phyloP scores from a whole-genome alignment of 2,888 invertebrate species.

The Cactoblastis cactorum region DNA sequence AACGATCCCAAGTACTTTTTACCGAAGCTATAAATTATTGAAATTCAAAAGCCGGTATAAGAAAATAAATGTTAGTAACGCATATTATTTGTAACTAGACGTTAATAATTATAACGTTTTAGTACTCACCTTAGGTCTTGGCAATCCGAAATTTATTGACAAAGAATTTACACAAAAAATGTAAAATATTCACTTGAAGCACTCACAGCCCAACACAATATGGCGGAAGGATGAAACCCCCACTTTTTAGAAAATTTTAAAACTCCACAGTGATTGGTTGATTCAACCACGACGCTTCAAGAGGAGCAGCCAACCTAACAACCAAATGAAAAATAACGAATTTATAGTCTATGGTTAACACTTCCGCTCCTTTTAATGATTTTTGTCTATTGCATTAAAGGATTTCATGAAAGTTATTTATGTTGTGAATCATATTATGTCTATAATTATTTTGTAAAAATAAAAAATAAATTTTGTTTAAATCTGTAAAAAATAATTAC shows the following conservation, averaged over 20 bases:
- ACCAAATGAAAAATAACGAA: constrained; percentile 13
- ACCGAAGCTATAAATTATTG: constrained; percentile 12
- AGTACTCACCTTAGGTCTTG: constrained; percentile 58
- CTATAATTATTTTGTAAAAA: too few relatives aligned
- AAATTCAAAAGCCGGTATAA: constrained; percentile 35
- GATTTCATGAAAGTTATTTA: too few relatives aligned
- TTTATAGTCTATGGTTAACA: constrained; percentile 18
- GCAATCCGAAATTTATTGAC: constrained; percentile 63
- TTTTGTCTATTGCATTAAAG: constrained; percentile 10
- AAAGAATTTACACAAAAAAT: constrained; percentile 64
- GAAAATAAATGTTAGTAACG: constrained; percentile 23
- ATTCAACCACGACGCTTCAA: constrained; percentile 60
- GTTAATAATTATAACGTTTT: constrained; percentile 63
- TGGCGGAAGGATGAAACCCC: constrained; percentile 74
- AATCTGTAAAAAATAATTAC: too few relatives aligned
- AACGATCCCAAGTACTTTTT: constrained; percentile 15
- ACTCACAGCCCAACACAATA: constrained; percentile 77
- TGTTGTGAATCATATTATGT: too few relatives aligned
- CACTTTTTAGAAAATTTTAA: constrained; percentile 70
- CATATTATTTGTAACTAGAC: constrained; percentile 32
- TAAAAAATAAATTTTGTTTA: too few relatives aligned
- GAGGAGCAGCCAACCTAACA: constrained; percentile 38
- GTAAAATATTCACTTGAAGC: constrained; percentile 59
- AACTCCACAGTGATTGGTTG: constrained; percentile 59
- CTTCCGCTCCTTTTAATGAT: constrained; percentile 5